phyloP scores from a whole-genome alignment of 2,113 vertebrate species.

The Melanerpes formicivorus region DNA sequence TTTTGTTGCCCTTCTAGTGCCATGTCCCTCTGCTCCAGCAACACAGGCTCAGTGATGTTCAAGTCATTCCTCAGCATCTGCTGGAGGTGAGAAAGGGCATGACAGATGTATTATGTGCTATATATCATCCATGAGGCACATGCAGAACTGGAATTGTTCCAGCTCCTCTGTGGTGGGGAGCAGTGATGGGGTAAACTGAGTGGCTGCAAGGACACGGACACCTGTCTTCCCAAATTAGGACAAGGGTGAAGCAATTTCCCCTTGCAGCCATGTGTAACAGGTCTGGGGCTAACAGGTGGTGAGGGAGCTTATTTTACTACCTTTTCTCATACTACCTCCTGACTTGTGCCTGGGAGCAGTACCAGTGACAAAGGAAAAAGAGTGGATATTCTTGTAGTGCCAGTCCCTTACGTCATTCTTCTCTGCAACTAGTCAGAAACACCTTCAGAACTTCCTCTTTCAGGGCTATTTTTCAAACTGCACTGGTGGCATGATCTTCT shows the following conservation, averaged over 20 bases:
- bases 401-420: neutral
- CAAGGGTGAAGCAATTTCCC: neutral
- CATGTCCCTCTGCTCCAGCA: fast-evolving
- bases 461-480: neutral
- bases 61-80: neutral
- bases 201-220: neutral
- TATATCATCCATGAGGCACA: fast-evolving
- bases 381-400: neutral
- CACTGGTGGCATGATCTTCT: neutral
- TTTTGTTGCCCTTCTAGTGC: neutral
- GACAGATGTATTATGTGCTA: neutral
- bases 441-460: neutral
- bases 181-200: neutral
- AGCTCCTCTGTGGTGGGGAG: neutral
- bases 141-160: neutral
- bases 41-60: neutral
- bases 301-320: neutral
- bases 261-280: neutral
- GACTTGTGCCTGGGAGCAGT: neutral
- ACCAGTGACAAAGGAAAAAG: neutral
- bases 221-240: neutral
- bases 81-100: neutral
- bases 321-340: neutral
- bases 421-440: neutral
- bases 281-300: neutral